Evolutionary conservation across 2,113 vertebrate genomes (phyloP), one percentile per base, ranked within the genome.

Genomic region (Malurus alboscapulatus): DNA sequence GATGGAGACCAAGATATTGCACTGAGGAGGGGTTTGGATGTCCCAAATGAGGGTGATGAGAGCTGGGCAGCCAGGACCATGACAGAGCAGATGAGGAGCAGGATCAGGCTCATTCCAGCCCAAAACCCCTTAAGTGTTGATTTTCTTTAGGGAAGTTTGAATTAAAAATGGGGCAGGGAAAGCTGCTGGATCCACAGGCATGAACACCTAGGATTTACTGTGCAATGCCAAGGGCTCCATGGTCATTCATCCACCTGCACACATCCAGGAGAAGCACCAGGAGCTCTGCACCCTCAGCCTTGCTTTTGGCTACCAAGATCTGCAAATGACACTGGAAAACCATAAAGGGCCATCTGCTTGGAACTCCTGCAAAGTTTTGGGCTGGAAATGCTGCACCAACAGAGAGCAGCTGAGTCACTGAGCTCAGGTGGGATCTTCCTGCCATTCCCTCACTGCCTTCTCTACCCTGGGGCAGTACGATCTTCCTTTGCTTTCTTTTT

Each of bases 331-430:
- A 9, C 13, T 71, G 72, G 67, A 34, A 85, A 91, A 73, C 29
- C 29, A 53, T 40, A 19, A 45, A 76, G 27, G 9, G 40, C 47
- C 45, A 75, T 45, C 77, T 44, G 17, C 59, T 71, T 78, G 83
- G 63, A 92, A 92, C 50, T 87, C 81, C 77, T 36, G 51, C 13
- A 25, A 95, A 97, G 85, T 96, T 96, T 95, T 34, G 79, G 85
- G 48, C 76, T 88, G 82, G 38, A 87, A 94, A 91, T 20, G 1
- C 86, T 92, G 90, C 88, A 92, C 88, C 83, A 94, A 55, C 26
- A 61, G 82, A 84, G 82, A 95, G 83, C 77, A 95, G 95, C 95
- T 96, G 93, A 97, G 93, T 97, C 95, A 96, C 92, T 68, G 76
- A 88, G 53, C 83, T 72, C 73, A 87, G 77, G 57, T 45, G 32